These are phyloP conservation scores for Priocnemis perturbator DNA, from an alignment of 2,888 invertebrate species.

Conservation along the genomic window DNA sequence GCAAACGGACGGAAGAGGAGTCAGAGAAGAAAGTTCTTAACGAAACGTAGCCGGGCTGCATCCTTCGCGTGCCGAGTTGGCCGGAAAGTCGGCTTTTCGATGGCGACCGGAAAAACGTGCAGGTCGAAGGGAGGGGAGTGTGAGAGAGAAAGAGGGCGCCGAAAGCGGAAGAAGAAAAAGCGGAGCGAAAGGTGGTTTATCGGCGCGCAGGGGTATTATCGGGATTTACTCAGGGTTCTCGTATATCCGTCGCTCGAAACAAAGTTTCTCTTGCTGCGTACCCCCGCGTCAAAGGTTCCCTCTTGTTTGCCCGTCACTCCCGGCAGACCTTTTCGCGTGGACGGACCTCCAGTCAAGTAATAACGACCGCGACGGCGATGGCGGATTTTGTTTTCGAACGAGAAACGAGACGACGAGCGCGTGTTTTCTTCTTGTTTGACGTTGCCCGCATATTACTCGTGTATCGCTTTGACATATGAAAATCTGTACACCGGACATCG, in stretches of 20 bases:
- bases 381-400: no score
- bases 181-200: constrained; percentile 19
- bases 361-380: not conserved
- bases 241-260: constrained; percentile 29
- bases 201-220: constrained; percentile 24
- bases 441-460: no score
- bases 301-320: not conserved
- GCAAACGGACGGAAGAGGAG: no score
- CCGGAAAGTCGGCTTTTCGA: no score
- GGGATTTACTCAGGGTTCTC: constrained; percentile 32
- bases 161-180: not conserved
- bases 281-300: constrained; percentile 8
- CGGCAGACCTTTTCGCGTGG: not conserved
- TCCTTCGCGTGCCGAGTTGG: no score
- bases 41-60: no score
- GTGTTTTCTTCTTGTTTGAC: not conserved
- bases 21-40: no score
- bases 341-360: not conserved
- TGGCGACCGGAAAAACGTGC: not conserved
- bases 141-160: not conserved
- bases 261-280: constrained; percentile 32
- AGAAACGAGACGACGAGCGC: not conserved
- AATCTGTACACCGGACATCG: no score
- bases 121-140: not conserved
- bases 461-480: no score